Conservation (phyloP, 2,113 vertebrate species). For the Pogona vitticeps region DNA sequence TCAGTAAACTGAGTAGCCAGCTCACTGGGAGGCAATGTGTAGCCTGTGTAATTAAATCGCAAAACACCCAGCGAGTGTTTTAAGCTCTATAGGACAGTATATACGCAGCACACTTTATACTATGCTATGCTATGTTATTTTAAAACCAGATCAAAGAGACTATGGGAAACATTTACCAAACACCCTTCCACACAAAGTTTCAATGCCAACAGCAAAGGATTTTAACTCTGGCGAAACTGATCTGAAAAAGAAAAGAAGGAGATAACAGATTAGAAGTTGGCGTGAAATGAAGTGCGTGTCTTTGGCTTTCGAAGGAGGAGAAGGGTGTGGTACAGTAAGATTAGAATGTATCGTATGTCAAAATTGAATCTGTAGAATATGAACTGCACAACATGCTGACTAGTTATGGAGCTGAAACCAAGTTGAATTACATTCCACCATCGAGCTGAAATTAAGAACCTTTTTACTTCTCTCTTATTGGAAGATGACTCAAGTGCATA, state of each 20-base stretch:
- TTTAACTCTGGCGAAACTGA: slow-evolving; percentile 86
- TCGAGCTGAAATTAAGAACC: not conserved
- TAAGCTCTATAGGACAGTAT: too few species aligned
- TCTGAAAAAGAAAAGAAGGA: slow-evolving; percentile 62
- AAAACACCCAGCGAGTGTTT: too few species aligned
- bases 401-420: not conserved
- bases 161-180: slow-evolving; percentile 74
- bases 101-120: too few species aligned
- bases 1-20: too few species aligned
- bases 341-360: too few species aligned
- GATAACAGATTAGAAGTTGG: not conserved
- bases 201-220: slow-evolving; percentile 85
- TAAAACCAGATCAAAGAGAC: not conserved
- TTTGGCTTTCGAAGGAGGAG: not conserved
- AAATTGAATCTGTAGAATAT: not conserved
- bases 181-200: slow-evolving; percentile 79
- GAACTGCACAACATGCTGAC: not conserved
- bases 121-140: not conserved
- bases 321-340: not conserved
- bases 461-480: not conserved
- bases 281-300: not conserved
- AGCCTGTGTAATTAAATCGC: too few species aligned
- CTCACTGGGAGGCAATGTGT: too few species aligned
- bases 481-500: not conserved
- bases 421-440: not conserved